Conservation (phyloP, 2,888 invertebrate species). For the Dasypogon diadema region DNA sequence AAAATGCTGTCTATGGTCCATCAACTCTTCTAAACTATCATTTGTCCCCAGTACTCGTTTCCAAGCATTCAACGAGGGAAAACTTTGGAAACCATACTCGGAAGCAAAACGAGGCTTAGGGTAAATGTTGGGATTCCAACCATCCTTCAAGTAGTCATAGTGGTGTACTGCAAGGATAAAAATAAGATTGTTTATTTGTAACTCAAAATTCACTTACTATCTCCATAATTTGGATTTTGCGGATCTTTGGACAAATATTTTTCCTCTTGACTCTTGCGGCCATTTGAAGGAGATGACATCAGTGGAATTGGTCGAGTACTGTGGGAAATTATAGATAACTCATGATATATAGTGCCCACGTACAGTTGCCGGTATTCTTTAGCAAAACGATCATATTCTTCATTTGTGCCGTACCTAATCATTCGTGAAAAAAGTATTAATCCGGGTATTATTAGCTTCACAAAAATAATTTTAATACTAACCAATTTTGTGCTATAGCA, state of each 20-base stretch:
- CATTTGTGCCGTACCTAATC: conserved; percentile 71
- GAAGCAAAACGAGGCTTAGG: conserved; percentile 90
- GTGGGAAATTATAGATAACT: conserved; percentile 69
- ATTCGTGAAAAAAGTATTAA: not conserved
- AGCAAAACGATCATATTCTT: conserved; percentile 72
- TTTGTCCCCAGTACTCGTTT: conserved; percentile 71
- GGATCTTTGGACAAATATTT: conserved; percentile 85
- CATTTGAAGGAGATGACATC: conserved; percentile 94
- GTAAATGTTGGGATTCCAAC: conserved; percentile 84
- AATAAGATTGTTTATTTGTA: not conserved
- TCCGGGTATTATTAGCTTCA: not conserved
- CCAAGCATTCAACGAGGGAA: conserved; percentile 81
- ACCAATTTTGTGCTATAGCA: conserved; percentile 86
- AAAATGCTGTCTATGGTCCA: conserved; percentile 89
- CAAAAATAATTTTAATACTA: too few species aligned
- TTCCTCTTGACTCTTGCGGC: conserved; percentile 77
- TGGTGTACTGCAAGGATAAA: conserved; percentile 78
- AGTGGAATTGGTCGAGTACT: conserved; percentile 69
- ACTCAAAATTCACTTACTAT: conserved; percentile 71
- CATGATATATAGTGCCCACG: conserved; percentile 78
- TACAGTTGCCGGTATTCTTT: conserved; percentile 87
- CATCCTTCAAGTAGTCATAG: conserved; percentile 86
- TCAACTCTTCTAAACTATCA: conserved; percentile 75
- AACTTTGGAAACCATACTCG: conserved; percentile 95
- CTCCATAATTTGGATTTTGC: conserved; percentile 84